Percentiles rank a stretch among this genome's conserved stretches.
phyloP scores from a whole-genome alignment of 2,888 invertebrate species.

The Portevinia maculata region DNA sequence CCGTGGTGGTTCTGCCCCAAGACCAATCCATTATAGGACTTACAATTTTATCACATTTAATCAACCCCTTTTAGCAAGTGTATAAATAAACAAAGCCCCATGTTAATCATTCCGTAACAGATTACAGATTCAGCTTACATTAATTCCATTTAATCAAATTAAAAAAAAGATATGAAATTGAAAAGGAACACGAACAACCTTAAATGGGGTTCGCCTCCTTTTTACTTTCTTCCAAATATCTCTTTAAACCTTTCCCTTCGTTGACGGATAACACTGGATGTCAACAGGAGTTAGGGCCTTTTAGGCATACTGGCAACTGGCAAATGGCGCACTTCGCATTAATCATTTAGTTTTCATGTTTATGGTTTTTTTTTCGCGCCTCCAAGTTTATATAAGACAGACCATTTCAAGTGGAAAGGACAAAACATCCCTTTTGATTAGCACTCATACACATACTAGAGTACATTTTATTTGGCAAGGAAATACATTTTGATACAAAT shows the following conservation, averaged over 20 bases:
- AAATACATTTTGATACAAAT: constrained; percentile 49
- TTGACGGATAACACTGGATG: not conserved
- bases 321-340: constrained; percentile 38
- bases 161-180: constrained; percentile 4
- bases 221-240: not conserved
- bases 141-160: constrained; percentile 68
- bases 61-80: constrained; percentile 42
- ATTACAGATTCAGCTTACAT: constrained; percentile 53
- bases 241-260: constrained; percentile 19
- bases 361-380: constrained; percentile 5
- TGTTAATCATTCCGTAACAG: constrained; percentile 62
- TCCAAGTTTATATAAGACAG: constrained; percentile 8
- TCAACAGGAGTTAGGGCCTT: no score
- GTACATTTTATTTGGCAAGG: no score
- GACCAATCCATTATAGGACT: constrained; percentile 67
- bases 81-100: constrained; percentile 46
- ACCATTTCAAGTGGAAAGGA: constrained; percentile 33
- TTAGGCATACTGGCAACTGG: constrained; percentile 3
- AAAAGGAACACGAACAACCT: not conserved
- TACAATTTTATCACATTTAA: constrained; percentile 61
- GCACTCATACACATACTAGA: constrained; percentile 22
- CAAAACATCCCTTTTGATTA: constrained; percentile 54
- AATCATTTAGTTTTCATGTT: constrained; percentile 67
- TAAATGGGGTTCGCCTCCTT: not conserved
- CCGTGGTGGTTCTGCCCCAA: constrained; percentile 40